Conservation (phyloP, 2,113 vertebrate species). For the Pyrgilauda ruficollis region DNA sequence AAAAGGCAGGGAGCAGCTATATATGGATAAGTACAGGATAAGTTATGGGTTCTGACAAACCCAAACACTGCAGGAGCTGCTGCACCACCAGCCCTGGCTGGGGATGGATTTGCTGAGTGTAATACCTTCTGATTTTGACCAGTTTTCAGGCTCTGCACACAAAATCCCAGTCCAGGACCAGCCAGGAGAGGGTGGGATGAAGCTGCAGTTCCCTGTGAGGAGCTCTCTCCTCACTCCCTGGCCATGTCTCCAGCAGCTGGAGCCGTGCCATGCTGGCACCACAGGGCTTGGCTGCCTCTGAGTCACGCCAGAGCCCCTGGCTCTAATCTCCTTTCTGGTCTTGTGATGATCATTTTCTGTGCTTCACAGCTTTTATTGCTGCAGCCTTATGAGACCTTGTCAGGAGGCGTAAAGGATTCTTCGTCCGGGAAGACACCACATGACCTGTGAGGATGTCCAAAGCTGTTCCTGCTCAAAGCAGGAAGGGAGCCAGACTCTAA, state of each 20-base stretch:
- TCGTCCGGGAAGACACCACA: neutral
- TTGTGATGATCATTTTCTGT: slow-evolving; percentile 34
- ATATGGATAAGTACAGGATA: neutral
- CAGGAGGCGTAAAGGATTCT: neutral
- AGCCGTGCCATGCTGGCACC: neutral
- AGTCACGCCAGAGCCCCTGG: neutral
- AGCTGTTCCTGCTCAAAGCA: neutral
- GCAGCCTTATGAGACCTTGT: neutral
- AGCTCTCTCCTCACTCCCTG: neutral
- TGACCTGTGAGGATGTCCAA: neutral
- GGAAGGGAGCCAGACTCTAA: neutral
- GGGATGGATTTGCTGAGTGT: neutral
- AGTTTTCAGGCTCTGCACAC: neutral
- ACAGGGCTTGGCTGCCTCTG: neutral
- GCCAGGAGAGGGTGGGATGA: neutral
- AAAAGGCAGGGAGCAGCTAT: neutral
- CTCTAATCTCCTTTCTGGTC: neutral
- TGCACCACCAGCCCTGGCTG: fast-evolving
- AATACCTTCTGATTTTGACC: neutral
- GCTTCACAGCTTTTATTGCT: slow-evolving; percentile 17
- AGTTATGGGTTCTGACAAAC: neutral
- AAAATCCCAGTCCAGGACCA: neutral
- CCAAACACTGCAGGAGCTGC: neutral
- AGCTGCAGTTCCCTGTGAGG: neutral
- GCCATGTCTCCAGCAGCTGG: neutral